These are phyloP conservation scores for Andricus curvator DNA, from an alignment of 2,888 invertebrate species.

Conservation along the genomic window DNA sequence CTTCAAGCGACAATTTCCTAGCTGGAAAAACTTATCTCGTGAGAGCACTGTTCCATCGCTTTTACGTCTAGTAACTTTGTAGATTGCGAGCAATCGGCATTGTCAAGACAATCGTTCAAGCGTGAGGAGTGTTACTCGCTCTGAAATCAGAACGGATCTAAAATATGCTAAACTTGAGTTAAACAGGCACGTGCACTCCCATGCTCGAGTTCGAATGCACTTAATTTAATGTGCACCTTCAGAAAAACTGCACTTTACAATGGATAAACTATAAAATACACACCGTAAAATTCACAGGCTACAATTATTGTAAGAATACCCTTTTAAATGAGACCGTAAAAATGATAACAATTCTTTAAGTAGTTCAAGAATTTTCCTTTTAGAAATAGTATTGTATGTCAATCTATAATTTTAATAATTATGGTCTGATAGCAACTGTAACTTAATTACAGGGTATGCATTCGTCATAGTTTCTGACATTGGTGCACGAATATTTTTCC, in stretches of 20 bases:
- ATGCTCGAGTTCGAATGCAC: background rate
- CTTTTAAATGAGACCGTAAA: background rate
- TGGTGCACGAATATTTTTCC: background rate
- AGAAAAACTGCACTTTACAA: slow-evolving; percentile 11
- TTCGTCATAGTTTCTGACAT: background rate
- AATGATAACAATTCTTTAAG: slow-evolving; percentile 2
- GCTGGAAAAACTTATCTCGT: slow-evolving; percentile 39
- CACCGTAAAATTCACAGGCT: slow-evolving; percentile 8
- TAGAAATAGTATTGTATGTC: background rate
- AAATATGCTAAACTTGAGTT: background rate
- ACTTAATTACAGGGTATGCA: background rate
- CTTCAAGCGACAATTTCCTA: slow-evolving; percentile 14
- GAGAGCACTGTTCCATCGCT: slow-evolving; percentile 24
- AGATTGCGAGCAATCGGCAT: slow-evolving; percentile 26
- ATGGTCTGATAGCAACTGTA: background rate
- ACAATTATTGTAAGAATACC: slow-evolving; percentile 2
- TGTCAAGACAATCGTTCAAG: slow-evolving; percentile 12
- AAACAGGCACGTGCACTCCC: background rate
- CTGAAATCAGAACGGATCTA: slow-evolving; percentile 1
- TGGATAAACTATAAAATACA: slow-evolving; percentile 20
- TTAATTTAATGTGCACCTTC: slow-evolving; percentile 12
- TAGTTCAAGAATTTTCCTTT: background rate
- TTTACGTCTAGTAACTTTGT: slow-evolving; percentile 3
- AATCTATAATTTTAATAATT: slow-evolving; percentile 1
- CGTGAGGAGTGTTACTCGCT: background rate